Conservation (phyloP, 2,888 invertebrate species). For the Tenthredo notha region DNA sequence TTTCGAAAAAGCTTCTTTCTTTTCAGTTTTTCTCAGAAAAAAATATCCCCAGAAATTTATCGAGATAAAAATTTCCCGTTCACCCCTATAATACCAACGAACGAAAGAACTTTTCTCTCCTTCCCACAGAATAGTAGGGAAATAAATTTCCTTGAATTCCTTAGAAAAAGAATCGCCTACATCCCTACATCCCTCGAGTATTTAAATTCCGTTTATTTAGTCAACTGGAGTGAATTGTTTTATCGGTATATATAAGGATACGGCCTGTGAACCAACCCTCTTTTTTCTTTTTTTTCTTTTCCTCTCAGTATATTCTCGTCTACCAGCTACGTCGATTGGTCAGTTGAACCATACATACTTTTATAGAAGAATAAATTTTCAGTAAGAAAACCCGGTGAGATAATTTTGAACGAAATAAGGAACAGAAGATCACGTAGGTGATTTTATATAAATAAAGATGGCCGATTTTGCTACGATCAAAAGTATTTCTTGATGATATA, state of each 20-base stretch:
- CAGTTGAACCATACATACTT: slow-evolving; percentile 48
- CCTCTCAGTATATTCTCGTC: not conserved
- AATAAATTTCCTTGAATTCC: not conserved
- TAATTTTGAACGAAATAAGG: not conserved
- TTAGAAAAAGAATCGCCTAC: slow-evolving; percentile 33
- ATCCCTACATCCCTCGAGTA: slow-evolving; percentile 58
- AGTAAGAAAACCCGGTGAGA: not conserved
- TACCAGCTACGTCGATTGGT: not conserved
- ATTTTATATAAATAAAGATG: slow-evolving; percentile 67
- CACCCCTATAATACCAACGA: not conserved
- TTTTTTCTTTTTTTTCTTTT: not conserved
- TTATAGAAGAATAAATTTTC: not conserved
- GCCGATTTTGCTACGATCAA: slow-evolving; percentile 60
- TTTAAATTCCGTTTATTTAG: slow-evolving; percentile 68
- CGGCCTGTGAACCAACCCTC: not conserved
- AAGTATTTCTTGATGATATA: not conserved
- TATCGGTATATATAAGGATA: slow-evolving; percentile 9
- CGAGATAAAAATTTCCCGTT: not conserved
- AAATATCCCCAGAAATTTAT: not conserved
- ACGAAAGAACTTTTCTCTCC: not conserved
- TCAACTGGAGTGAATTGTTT: slow-evolving; percentile 56
- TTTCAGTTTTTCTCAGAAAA: not conserved
- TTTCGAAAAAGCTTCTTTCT: not conserved
- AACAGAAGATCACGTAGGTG: not conserved
- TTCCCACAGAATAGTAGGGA: not conserved